phyloP scores from a whole-genome alignment of 2,888 invertebrate genomes.

The Leptopilina drosophilae region DNA sequence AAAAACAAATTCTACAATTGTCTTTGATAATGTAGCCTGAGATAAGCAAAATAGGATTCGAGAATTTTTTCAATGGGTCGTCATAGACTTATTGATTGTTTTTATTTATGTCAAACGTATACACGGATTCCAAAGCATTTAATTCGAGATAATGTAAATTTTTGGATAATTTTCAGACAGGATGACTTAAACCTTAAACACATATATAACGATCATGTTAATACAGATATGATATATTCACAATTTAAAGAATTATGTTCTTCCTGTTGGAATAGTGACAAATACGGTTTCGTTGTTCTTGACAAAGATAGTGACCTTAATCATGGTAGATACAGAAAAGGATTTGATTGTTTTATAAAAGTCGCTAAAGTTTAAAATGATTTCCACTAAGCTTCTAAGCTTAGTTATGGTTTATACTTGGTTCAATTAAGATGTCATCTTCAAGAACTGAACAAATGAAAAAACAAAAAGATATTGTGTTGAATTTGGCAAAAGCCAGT shows the following conservation, averaged over 20 bases:
- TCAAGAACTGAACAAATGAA: constrained; percentile 8
- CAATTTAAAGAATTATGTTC: too few relatives aligned
- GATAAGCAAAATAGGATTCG: constrained; percentile 3
- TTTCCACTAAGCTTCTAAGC: neutral
- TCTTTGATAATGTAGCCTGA: neutral
- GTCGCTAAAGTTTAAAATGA: neutral
- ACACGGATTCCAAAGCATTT: constrained; percentile 22
- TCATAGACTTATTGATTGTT: too few relatives aligned
- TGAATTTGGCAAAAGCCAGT: constrained; percentile 35
- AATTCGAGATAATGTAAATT: constrained; percentile 33
- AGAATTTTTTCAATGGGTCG: too few relatives aligned
- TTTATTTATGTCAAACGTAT: neutral
- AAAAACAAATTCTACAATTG: constrained; percentile 9
- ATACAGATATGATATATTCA: too few relatives aligned
- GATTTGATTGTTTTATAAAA: constrained; percentile 59
- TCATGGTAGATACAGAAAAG: constrained; percentile 65
- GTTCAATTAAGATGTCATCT: neutral
- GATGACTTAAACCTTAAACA: neutral
- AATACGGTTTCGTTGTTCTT: constrained; percentile 60
- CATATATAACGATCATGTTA: neutral
- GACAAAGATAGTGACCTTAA: constrained; percentile 62
- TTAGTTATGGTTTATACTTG: constrained; percentile 44
- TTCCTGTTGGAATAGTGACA: too few relatives aligned
- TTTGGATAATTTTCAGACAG: neutral
- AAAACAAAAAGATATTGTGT: constrained; percentile 1